Percentiles rank a stretch among this genome's conserved stretches.
Evolutionary conservation across 1,140 invertebrate species (phyloP).

Genomic region (Drosophila sulfurigaster): DNA sequence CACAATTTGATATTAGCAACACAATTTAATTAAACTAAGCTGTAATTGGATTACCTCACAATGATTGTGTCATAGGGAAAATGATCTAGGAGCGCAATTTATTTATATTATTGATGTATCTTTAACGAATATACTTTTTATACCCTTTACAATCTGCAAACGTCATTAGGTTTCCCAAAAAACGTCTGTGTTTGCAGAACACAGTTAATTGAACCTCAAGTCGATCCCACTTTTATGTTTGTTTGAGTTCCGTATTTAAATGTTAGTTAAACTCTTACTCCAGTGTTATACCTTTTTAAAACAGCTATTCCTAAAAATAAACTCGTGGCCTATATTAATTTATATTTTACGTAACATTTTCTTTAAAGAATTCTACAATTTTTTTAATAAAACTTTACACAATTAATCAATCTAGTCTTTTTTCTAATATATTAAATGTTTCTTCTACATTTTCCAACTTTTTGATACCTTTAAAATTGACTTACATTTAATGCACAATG

Average conservation of each 20-base stretch:
- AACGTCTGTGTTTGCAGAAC: conserved; percentile 7
- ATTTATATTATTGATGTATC: neutral
- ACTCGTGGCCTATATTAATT: neutral
- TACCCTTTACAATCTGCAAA: neutral
- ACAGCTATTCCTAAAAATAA: neutral
- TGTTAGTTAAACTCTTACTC: neutral
- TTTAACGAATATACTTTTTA: neutral
- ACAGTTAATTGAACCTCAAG: conserved; percentile 19
- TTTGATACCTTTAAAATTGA: too few relatives aligned
- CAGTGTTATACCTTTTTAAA: neutral
- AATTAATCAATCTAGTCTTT: too few relatives aligned
- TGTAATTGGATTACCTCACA: neutral
- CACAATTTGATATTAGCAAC: neutral
- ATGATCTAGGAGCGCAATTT: too few relatives aligned
- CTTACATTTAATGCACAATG: neutral
- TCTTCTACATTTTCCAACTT: too few relatives aligned
- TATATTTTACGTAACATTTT: neutral
- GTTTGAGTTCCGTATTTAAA: neutral
- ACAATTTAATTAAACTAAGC: neutral
- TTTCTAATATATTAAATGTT: too few relatives aligned
- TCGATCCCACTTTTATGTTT: neutral
- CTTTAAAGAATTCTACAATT: too few relatives aligned
- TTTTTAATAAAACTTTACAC: too few relatives aligned
- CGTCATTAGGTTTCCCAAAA: neutral
- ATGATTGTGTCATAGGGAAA: too few relatives aligned